phyloP scores from a whole-genome alignment of 2,888 invertebrate genomes.

The Limnephilus marmoratus region DNA sequence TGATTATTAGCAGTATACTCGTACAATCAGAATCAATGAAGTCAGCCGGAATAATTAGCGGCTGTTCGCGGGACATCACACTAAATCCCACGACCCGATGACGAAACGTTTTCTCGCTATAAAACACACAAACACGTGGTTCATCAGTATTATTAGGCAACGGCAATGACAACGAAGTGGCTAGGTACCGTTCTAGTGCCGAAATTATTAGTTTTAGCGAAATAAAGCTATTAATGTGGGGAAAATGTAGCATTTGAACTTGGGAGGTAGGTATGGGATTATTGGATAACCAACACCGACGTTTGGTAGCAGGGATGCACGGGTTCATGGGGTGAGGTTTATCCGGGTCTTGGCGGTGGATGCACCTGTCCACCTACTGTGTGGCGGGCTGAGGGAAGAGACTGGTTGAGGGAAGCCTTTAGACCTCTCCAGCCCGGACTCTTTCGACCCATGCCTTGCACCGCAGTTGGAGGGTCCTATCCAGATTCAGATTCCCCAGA shows the following conservation, averaged over 20 bases:
- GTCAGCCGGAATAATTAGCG: constrained; percentile 35
- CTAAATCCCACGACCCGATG: constrained; percentile 50
- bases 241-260: background rate
- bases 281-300: no score
- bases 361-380: no score
- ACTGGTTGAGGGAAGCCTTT: no score
- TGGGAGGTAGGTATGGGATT: no score
- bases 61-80: constrained; percentile 33
- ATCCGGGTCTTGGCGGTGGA: no score
- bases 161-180: background rate
- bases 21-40: constrained; percentile 25
- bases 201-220: background rate
- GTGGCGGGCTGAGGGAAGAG: no score
- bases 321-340: no score
- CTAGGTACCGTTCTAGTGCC: background rate
- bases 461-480: no score
- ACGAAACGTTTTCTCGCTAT: constrained; percentile 46
- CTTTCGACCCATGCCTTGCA: no score
- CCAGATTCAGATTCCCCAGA: no score
- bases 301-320: no score
- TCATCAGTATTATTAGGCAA: constrained; percentile 37
- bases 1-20: background rate
- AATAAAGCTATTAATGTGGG: background rate
- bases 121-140: constrained; percentile 40
- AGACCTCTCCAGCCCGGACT: no score